A percentile compares a stretch with the other conserved stretches of the same genome.
Conservation (phyloP, 1,140 invertebrate genomes). For the Pseudomyrmex dendroicus region DNA sequence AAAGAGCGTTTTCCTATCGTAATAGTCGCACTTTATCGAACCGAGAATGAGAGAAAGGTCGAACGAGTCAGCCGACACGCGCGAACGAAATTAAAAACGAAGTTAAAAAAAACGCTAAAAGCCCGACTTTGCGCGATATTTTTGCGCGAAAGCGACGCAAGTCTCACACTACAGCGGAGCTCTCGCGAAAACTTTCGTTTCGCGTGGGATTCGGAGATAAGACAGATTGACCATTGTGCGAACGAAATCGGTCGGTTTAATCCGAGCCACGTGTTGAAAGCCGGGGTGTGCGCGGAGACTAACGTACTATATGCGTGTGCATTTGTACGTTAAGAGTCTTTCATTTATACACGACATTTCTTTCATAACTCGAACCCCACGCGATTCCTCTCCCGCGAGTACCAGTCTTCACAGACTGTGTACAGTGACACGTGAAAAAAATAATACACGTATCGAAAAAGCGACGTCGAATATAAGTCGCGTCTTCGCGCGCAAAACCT, state of each 20-base stretch:
- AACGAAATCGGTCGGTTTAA: constrained; percentile 12
- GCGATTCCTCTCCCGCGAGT: background rate
- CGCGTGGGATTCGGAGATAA: background rate
- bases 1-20: constrained; percentile 18
- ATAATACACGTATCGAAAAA: background rate
- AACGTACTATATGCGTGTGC: too few relatives aligned
- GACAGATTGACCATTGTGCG: constrained; percentile 31
- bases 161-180: too few relatives aligned
- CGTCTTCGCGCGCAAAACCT: background rate
- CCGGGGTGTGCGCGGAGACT: too few relatives aligned
- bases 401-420: background rate
- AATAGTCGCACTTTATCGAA: constrained; percentile 55
- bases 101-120: background rate
- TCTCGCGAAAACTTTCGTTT: background rate
- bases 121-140: constrained; percentile 18
- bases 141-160: background rate
- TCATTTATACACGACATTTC: background rate
- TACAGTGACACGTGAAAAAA: background rate
- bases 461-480: constrained; percentile 2
- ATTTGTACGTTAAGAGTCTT: background rate
- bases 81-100: constrained; percentile 10
- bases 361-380: background rate
- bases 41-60: constrained; percentile 25
- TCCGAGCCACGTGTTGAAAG: background rate
- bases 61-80: constrained; percentile 21